These are phyloP conservation scores for Cyanoderma ruficeps DNA, from an alignment of 2,113 vertebrate species.

Conservation along the genomic window DNA sequence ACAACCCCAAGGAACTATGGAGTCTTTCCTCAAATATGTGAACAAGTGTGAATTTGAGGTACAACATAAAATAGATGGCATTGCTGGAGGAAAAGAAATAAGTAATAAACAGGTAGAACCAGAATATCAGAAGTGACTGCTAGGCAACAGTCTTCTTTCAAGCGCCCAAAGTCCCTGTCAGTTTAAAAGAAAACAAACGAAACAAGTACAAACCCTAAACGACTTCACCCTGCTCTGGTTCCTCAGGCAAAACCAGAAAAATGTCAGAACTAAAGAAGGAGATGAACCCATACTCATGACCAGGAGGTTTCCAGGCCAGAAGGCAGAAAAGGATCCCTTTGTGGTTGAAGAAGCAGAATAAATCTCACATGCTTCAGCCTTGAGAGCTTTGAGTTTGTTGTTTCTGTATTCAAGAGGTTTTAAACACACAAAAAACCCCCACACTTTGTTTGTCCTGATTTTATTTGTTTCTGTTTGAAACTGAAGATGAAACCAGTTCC, in stretches of 20 bases:
- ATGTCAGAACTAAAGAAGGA: neutral
- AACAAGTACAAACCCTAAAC: neutral
- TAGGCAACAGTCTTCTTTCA: neutral
- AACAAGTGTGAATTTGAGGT: neutral
- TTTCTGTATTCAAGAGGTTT: neutral
- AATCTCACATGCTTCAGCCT: neutral
- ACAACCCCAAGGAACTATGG: neutral
- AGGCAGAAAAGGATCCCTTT: constrained; percentile 21
- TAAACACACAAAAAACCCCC: neutral
- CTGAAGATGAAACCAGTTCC: neutral
- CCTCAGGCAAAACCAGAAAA: neutral
- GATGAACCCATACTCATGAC: neutral
- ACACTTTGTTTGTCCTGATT: neutral
- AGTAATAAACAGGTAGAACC: neutral
- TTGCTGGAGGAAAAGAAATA: constrained; percentile 6
- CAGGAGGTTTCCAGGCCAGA: neutral
- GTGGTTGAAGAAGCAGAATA: neutral
- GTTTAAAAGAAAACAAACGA: constrained; percentile 18
- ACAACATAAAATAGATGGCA: neutral
- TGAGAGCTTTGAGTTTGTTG: neutral
- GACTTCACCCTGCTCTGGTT: neutral
- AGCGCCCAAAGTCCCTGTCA: neutral
- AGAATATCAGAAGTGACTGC: neutral
- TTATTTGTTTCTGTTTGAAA: neutral
- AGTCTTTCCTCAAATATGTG: neutral